Conservation (phyloP, 2,797 vertebrate genomes). For the Syncerus caffer region DNA sequence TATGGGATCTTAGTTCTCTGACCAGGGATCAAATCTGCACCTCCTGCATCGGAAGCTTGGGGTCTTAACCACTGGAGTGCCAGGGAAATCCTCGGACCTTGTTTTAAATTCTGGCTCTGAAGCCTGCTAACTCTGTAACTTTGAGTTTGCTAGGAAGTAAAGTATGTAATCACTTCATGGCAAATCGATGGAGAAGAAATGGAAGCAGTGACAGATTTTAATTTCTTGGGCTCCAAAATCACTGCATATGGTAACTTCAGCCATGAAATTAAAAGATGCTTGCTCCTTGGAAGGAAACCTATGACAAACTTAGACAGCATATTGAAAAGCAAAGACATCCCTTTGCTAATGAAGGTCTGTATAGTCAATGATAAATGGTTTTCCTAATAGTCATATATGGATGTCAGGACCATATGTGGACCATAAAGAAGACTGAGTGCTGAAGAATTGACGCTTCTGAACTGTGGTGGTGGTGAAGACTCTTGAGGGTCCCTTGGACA, state of each 20-base stretch:
- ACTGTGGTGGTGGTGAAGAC: not conserved
- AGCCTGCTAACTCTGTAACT: not conserved
- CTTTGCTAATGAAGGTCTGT: not conserved
- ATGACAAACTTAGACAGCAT: not conserved
- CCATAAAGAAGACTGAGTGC: not conserved
- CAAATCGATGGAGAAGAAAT: not conserved
- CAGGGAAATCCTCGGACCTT: not conserved
- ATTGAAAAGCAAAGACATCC: not conserved
- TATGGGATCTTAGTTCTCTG: not conserved
- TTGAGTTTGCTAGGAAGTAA: not conserved
- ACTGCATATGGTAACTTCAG: not conserved
- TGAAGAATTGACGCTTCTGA: not conserved
- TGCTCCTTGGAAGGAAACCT: not conserved
- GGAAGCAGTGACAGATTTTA: not conserved
- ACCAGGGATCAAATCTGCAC: not conserved
- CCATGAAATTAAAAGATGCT: not conserved
- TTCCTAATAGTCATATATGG: not conserved
- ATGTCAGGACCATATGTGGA: not conserved
- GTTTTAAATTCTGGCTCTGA: not conserved
- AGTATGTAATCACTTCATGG: not conserved
- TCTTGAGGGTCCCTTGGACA: not conserved
- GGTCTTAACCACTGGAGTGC: not conserved
- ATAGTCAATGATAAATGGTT: not conserved
- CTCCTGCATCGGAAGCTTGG: not conserved
- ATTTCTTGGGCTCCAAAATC: not conserved